phyloP scores from a whole-genome alignment of 2,888 invertebrate species.

The Stenichneumon culpator region DNA sequence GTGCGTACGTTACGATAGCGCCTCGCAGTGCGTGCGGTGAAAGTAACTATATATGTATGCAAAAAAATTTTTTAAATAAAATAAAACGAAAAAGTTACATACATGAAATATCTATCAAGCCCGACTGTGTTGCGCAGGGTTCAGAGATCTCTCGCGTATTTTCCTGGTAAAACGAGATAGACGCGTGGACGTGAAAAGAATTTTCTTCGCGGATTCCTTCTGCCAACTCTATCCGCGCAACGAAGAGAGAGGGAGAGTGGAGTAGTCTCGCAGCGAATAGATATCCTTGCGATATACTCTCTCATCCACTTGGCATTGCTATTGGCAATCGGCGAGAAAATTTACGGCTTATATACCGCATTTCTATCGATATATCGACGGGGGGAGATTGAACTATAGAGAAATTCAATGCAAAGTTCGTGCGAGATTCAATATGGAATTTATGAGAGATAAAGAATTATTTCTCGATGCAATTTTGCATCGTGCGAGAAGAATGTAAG shows the following conservation, averaged over 20 bases:
- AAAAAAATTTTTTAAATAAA: background rate
- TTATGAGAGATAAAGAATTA: background rate
- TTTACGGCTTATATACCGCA: slow-evolving; percentile 62
- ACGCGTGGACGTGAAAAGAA: slow-evolving; percentile 37
- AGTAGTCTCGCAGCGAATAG: slow-evolving; percentile 43
- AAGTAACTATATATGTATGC: slow-evolving; percentile 34
- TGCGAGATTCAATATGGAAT: slow-evolving; percentile 1
- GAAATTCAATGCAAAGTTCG: slow-evolving; percentile 45
- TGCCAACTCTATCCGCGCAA: slow-evolving; percentile 54
- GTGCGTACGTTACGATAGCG: slow-evolving; percentile 39
- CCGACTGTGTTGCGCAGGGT: slow-evolving; percentile 10
- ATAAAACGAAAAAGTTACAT: slow-evolving; percentile 6
- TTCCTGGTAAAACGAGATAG: slow-evolving; percentile 23
- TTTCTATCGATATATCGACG: slow-evolving; percentile 22
- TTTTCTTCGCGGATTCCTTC: slow-evolving; percentile 57
- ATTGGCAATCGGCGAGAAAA: slow-evolving; percentile 67
- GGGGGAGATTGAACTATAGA: slow-evolving; percentile 28
- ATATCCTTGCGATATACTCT: slow-evolving; percentile 39
- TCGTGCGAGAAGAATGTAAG: background rate
- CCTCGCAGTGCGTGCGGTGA: slow-evolving; percentile 29
- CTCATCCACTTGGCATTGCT: slow-evolving; percentile 58
- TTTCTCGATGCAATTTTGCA: slow-evolving; percentile 3
- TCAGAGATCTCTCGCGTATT: slow-evolving; percentile 57
- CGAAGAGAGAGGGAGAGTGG: slow-evolving; percentile 7
- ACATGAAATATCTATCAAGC: background rate